Percentiles rank a stretch among this genome's conserved stretches.
These are phyloP conservation scores for Coracopsis vasa DNA, from an alignment of 2,113 vertebrate genomes.

Conservation along the genomic window DNA sequence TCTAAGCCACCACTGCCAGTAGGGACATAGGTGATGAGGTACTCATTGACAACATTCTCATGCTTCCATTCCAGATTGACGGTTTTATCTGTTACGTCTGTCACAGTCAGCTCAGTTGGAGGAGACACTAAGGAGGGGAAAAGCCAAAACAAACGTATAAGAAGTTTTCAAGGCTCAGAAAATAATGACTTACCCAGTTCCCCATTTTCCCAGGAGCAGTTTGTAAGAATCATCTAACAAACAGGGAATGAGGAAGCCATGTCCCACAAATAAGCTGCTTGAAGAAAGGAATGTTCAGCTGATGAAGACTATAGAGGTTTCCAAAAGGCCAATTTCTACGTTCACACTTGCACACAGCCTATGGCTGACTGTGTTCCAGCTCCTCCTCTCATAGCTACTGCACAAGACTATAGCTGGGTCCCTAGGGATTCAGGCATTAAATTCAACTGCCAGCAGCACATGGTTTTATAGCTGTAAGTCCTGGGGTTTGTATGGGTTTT, in stretches of 20 bases:
- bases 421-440: not conserved
- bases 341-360: not conserved
- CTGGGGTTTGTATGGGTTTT: slow-evolving; percentile 2
- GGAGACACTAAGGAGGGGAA: slow-evolving; percentile 81
- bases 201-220: not conserved
- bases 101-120: slow-evolving; percentile 87
- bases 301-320: slow-evolving; percentile 43
- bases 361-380: not conserved
- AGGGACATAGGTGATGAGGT: slow-evolving; percentile 88
- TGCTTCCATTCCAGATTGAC: slow-evolving; percentile 94
- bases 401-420: not conserved
- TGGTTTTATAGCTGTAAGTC: not conserved
- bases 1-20: slow-evolving; percentile 88
- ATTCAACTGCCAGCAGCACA: not conserved
- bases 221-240: not conserved
- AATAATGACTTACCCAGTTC: not conserved
- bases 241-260: not conserved
- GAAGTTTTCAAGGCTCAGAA: not conserved
- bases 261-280: not conserved
- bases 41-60: slow-evolving; percentile 88
- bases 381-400: not conserved
- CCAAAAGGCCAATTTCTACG: not conserved
- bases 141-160: not conserved
- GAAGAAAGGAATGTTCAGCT: slow-evolving; percentile 21
- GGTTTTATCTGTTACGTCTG: slow-evolving; percentile 86